Evolutionary conservation across 1,140 invertebrate genomes (phyloP).

Genomic region (Daktulosphaira vitifoliae): DNA sequence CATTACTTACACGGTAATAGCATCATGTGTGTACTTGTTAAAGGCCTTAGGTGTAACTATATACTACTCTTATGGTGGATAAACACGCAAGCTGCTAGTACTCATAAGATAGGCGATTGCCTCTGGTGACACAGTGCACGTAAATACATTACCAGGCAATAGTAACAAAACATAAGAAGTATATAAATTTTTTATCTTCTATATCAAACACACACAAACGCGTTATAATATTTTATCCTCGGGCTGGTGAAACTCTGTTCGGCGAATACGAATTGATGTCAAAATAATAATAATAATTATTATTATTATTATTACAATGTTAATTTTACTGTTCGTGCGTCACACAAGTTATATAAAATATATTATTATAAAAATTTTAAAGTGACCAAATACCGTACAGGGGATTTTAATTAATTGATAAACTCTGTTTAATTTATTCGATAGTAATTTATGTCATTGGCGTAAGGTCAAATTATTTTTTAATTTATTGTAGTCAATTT

Average conservation of each 20-base stretch:
- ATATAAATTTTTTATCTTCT: conserved; percentile 1
- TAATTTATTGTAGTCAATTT: no score
- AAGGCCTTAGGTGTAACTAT: not conserved
- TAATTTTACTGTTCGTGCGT: no score
- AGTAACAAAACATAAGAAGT: conserved; percentile 14
- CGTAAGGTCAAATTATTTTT: no score
- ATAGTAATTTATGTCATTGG: no score
- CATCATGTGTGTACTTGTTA: not conserved
- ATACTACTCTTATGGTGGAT: not conserved
- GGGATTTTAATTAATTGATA: no score
- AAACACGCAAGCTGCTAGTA: no score
- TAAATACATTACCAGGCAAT: not conserved
- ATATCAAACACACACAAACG: conserved; percentile 1
- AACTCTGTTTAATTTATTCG: no score
- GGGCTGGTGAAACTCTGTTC: conserved; percentile 22
- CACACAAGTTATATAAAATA: not conserved
- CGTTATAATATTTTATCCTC: not conserved
- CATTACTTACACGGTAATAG: not conserved
- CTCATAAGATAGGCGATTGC: not conserved
- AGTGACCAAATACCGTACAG: no score
- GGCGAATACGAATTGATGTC: conserved; percentile 16
- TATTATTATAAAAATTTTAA: conserved; percentile 6
- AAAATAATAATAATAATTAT: conserved; percentile 5
- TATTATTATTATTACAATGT: no score
- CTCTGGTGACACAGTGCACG: not conserved